These are phyloP conservation scores for Drepanosiphum platanoidis DNA, from an alignment of 2,888 invertebrate genomes.

Conservation along the genomic window DNA sequence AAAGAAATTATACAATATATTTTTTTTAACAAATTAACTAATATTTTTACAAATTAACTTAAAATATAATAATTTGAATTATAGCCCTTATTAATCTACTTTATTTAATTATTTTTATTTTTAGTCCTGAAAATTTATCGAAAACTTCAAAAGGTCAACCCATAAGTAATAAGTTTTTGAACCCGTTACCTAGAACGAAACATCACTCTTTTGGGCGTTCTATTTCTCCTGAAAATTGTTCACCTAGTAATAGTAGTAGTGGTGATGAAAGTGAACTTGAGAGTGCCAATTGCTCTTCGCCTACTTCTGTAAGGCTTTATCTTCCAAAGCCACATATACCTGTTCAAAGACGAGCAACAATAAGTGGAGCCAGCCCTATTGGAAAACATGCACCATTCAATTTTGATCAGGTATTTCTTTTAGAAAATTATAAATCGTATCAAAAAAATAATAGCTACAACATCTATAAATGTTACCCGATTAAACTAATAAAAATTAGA, in stretches of 20 bases:
- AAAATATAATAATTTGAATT: no score
- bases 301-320: constrained; percentile 72
- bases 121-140: constrained; percentile 44
- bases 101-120: not conserved
- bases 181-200: constrained; percentile 32
- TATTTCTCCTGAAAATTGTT: constrained; percentile 58
- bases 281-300: constrained; percentile 64
- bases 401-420: constrained; percentile 74
- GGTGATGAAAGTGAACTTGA: constrained; percentile 64
- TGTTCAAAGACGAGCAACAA: constrained; percentile 85
- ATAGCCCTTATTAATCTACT: no score
- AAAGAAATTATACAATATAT: not conserved
- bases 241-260: constrained; percentile 63
- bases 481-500: constrained; percentile 23
- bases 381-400: constrained; percentile 73
- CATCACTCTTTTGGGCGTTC: constrained; percentile 26
- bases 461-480: not conserved
- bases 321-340: constrained; percentile 80
- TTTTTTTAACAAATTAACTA: not conserved
- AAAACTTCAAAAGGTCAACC: constrained; percentile 51
- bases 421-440: constrained; percentile 14
- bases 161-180: constrained; percentile 41
- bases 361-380: constrained; percentile 83
- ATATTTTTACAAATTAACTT: not conserved
- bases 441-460: not conserved